Conservation (phyloP, 2,113 vertebrate species). For the Notechis scutatus region DNA sequence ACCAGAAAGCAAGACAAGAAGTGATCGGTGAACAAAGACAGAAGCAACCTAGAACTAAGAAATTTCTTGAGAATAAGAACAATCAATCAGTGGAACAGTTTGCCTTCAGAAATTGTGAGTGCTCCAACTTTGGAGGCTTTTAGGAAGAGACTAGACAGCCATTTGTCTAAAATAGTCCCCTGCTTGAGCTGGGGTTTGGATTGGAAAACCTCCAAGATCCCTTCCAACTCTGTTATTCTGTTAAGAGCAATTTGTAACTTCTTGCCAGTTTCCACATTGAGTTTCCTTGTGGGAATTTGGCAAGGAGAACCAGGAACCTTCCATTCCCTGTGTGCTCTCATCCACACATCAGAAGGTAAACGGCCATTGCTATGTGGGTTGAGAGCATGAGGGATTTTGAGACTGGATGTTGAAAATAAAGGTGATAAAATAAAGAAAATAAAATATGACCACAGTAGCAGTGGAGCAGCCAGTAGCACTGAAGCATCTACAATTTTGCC, state of each 20-base stretch:
- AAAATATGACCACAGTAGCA: neutral
- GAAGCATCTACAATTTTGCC: neutral
- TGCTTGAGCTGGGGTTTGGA: too few relatives aligned
- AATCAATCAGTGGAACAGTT: too few relatives aligned
- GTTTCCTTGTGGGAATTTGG: neutral
- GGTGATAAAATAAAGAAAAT: neutral
- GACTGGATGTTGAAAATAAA: neutral
- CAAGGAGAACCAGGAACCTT: neutral
- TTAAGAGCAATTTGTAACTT: neutral
- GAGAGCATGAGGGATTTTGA: neutral
- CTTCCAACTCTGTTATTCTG: too few relatives aligned
- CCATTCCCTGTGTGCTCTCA: neutral
- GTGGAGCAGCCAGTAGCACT: neutral
- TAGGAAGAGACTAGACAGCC: too few relatives aligned
- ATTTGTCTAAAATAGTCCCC: too few relatives aligned
- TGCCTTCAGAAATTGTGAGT: too few relatives aligned
- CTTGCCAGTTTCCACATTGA: neutral
- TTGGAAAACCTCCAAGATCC: too few relatives aligned
- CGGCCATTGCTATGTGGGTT: neutral
- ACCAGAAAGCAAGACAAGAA: too few relatives aligned
- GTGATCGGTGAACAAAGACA: too few relatives aligned
- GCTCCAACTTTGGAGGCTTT: too few relatives aligned
- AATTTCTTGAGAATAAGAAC: too few relatives aligned
- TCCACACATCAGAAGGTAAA: neutral
- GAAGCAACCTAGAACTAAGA: too few relatives aligned